phyloP scores from a whole-genome alignment of 2,888 invertebrate genomes.

The Tuberolachnus salignus region DNA sequence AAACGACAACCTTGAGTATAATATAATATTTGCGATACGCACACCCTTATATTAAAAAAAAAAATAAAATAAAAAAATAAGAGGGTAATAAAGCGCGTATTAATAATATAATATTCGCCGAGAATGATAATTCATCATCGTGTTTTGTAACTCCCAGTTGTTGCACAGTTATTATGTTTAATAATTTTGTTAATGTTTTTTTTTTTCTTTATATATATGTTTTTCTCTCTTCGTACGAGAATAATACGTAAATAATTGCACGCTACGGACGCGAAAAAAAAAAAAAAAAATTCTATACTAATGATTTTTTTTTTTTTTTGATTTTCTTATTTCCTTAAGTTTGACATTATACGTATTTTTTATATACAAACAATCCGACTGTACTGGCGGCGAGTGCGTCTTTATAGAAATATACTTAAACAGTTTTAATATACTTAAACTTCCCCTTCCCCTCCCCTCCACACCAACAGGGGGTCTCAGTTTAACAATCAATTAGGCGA shows the following conservation, averaged over 20 bases:
- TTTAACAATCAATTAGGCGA: constrained; percentile 29
- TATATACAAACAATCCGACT: not conserved
- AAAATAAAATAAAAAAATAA: no score
- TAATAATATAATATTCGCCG: no score
- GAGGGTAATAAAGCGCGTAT: not conserved
- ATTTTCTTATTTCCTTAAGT: no score
- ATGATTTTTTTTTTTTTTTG: constrained; percentile 16
- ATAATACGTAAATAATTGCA: constrained; percentile 42
- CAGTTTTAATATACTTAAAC: no score
- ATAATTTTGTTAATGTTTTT: not conserved
- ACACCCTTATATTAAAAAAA: no score
- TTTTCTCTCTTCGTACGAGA: no score
- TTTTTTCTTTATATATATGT: no score
- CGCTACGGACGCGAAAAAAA: not conserved
- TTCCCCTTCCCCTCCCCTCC: no score
- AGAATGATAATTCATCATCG: not conserved
- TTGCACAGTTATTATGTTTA: no score
- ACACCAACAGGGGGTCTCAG: not conserved
- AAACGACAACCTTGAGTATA: not conserved
- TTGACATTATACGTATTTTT: no score
- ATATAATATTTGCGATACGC: not conserved
- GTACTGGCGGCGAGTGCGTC: no score
- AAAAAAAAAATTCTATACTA: constrained; percentile 11
- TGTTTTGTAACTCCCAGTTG: not conserved
- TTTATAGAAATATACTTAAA: no score